Percentiles rank a stretch among this genome's conserved stretches.
Evolutionary conservation across 2,113 vertebrate species (phyloP).

Genomic region (Campylorhamphus procurvoides): DNA sequence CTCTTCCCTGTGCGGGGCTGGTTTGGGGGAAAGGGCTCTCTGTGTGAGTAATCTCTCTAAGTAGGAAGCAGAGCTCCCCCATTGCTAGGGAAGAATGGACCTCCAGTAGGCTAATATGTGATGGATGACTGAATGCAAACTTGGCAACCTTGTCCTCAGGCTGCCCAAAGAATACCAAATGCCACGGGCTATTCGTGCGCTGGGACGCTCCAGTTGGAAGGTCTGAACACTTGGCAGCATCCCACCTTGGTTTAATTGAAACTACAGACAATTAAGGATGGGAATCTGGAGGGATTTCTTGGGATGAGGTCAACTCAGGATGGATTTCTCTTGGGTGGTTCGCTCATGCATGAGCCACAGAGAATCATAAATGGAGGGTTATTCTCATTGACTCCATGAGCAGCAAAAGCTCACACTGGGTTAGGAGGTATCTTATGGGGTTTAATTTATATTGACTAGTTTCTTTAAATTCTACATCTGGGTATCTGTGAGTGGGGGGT

Average conservation of each 20-base stretch:
- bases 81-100: conserved; percentile 57
- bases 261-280: conserved; percentile 52
- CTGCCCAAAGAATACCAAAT: conserved; percentile 49
- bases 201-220: not conserved
- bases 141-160: conserved; percentile 17
- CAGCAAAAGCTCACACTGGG: not conserved
- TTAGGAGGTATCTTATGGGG: not conserved
- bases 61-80: conserved; percentile 60
- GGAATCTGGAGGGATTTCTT: conserved; percentile 36
- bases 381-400: not conserved
- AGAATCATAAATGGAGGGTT: not conserved
- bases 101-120: conserved; percentile 57
- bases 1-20: not conserved
- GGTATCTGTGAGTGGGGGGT: not conserved
- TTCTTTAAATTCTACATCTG: not conserved
- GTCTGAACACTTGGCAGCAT: conserved; percentile 36
- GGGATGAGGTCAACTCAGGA: not conserved
- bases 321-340: conserved; percentile 18
- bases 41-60: conserved; percentile 49
- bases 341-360: not conserved
- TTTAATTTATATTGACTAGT: not conserved
- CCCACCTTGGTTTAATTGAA: conserved; percentile 44
- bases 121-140: conserved; percentile 61
- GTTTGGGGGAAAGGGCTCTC: conserved; percentile 30
- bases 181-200: conserved; percentile 27